Evolutionary conservation across 1,140 invertebrate species (phyloP), one percentile per base, ranked within the genome.

Genomic region (Formica selysi): DNA sequence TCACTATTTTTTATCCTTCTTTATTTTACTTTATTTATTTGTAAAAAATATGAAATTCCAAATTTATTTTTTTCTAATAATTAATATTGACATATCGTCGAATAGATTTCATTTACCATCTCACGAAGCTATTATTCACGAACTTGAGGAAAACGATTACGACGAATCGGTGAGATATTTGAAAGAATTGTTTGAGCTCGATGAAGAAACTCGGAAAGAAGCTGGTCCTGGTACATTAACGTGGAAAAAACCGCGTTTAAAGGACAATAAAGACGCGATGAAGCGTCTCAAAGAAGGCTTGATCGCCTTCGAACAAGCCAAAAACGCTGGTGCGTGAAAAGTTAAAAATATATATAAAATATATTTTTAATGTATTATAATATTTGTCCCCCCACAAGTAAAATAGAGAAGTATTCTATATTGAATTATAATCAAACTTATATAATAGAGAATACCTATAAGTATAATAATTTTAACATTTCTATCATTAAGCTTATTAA

Each of bases 101-200:
- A 36, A 51, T 67, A 96, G 96, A 87, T 94, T 93, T 85, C 95
- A 95, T 61, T 76, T 95, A 26, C 95, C 96, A 0, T 89, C 95
- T 64, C 90, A 96, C 83, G 94, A 96, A 90, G 95, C 96, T 44
- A 87, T 96, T 0, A 89, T 96, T 16, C 76, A 95, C 16, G 96
- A 96, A 86, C 87, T 96, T 4, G 86, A 93, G 68, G 96, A 96
- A 91, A 86, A 94, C 3, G 95, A 95, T 0, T 96, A 92, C 64
- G 41, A 79, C 0, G 94, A 95, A 73, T 94, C 96, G 0, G 94
- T 95, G 8, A 90, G 93, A 26, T 96, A 95, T 71, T 87, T 96
- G 3, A 92, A 93, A 84, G 94, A 95, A 76, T 89, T 96, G 2
- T 93, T 96, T 36, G 93, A 95, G n/a, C 93, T 96, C 8, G 96